A percentile compares a stretch with the other conserved stretches of the same genome.
These are phyloP conservation scores for Apocrypta bakeri DNA, from an alignment of 1,140 invertebrate species.

Conservation along the genomic window DNA sequence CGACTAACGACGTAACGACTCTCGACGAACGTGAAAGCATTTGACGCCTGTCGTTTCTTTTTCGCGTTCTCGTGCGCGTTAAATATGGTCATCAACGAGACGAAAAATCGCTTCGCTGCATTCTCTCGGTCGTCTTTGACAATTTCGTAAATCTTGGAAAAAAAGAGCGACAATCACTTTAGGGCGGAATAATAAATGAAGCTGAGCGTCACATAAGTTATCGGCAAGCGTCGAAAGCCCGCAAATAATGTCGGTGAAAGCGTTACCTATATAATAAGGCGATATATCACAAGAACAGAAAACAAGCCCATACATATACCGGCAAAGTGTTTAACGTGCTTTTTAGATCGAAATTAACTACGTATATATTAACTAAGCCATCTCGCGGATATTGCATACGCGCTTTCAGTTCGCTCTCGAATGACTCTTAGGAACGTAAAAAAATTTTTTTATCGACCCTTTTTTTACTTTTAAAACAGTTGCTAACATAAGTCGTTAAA, in stretches of 20 bases:
- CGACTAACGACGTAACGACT: background rate
- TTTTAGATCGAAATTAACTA: no score
- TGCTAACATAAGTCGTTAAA: background rate
- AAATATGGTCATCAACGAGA: background rate
- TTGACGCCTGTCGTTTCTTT: background rate
- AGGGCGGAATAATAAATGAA: background rate
- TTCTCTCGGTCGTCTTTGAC: background rate
- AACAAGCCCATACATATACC: no score
- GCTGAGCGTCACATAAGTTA: background rate
- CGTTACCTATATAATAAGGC: background rate
- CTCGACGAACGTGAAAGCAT: background rate
- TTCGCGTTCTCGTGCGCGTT: background rate
- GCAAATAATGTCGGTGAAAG: constrained; percentile 6
- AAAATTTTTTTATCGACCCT: background rate
- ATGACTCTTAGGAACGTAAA: background rate
- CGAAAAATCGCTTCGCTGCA: constrained; percentile 10
- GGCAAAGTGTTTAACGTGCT: no score
- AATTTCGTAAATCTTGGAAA: background rate
- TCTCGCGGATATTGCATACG: no score
- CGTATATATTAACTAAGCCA: no score
- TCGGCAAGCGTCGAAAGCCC: background rate
- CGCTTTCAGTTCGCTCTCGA: background rate
- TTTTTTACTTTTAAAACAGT: background rate
- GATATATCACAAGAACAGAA: no score
- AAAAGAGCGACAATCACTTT: background rate